Evolutionary conservation across 2,113 vertebrate genomes (phyloP), one percentile per base, ranked within the genome.

Genomic region (Eptatretus burgeri): DNA sequence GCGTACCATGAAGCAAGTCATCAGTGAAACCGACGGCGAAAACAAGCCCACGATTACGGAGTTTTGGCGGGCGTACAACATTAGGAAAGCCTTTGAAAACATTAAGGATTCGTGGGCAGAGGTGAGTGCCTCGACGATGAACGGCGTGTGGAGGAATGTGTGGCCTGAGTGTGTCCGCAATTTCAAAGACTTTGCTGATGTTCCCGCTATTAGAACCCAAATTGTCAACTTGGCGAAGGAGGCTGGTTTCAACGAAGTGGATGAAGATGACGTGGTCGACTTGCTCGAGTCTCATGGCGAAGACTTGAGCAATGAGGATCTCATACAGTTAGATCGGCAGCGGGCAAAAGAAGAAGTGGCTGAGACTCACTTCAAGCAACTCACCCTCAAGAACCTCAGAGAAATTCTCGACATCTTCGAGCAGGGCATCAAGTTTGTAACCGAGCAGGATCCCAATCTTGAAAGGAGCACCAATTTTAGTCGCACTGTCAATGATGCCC

Each of bases 1-100:
- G 56, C n/a, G 20, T 11, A 60, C 56, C n/a, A 17, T 60, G n/a
- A 51, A 18, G 17, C 51, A 52, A 49, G 13, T 65, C n/a, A 19
- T 62, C 13, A 41, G 41, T 12, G 64, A 11, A 20, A 60, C 56
- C 12, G 56, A 12, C 56, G 9, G n/a, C 9, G 56, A 60, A n/a
- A 60, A 60, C 53, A 60, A 60, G 56, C n/a, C 19, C n/a, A 60
- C 56, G 56, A 19, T 60, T 10, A 60, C 9, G 56, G 56, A 60
- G 56, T 60, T 60, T 60, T 60, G 11, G n/a, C n/a, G 13, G 56
- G 19, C 9, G 12, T 60, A 10, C 56, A 60, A n/a, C 56, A 60
- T 60, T 19, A n/a, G 56, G 56, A 12, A 60, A n/a, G n/a, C 56
- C 56, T 17, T 60, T 10, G 19, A 17, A 20, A 60, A 17, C 16